phyloP scores from a whole-genome alignment of 2,888 invertebrate genomes.

The Xestia sexstrigata region DNA sequence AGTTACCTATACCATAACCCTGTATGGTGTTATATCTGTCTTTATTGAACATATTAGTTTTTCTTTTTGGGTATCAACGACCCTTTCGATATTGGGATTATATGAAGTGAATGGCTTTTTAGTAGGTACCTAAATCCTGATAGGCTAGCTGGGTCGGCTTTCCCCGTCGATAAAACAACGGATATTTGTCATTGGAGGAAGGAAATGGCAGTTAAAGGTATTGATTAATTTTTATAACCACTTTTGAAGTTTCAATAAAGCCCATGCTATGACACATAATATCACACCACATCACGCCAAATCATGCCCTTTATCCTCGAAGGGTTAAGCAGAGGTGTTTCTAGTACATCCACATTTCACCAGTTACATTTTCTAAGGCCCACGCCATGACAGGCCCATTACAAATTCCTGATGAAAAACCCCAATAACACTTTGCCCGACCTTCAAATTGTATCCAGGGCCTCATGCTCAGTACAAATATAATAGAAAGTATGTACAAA shows the following conservation, averaged over 20 bases:
- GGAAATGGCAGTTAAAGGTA: not conserved
- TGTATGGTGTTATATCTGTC: not conserved
- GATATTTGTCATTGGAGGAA: slow-evolving; percentile 38
- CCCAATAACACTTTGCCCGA: not conserved
- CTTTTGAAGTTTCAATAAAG: not conserved
- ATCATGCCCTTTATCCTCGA: not conserved
- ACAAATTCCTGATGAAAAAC: not conserved
- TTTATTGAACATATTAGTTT: not conserved
- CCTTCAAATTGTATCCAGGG: accelerated
- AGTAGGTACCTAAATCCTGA: not conserved
- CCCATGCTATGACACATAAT: not conserved
- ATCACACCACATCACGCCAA: not conserved
- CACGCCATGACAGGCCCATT: no score
- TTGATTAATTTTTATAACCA: not conserved
- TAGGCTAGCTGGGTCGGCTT: not conserved
- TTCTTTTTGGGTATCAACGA: not conserved
- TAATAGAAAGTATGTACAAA: not conserved
- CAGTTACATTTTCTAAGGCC: not conserved
- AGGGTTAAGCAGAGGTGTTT: not conserved
- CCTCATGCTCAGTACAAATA: not conserved
- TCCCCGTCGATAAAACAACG: slow-evolving; percentile 2
- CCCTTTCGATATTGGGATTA: not conserved
- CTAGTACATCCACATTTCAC: not conserved
- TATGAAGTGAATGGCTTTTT: not conserved
- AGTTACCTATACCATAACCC: not conserved